A percentile compares a stretch with the other conserved stretches of the same genome.
Evolutionary conservation across 2,113 vertebrate species (phyloP).

Genomic region (Nicator chloris): DNA sequence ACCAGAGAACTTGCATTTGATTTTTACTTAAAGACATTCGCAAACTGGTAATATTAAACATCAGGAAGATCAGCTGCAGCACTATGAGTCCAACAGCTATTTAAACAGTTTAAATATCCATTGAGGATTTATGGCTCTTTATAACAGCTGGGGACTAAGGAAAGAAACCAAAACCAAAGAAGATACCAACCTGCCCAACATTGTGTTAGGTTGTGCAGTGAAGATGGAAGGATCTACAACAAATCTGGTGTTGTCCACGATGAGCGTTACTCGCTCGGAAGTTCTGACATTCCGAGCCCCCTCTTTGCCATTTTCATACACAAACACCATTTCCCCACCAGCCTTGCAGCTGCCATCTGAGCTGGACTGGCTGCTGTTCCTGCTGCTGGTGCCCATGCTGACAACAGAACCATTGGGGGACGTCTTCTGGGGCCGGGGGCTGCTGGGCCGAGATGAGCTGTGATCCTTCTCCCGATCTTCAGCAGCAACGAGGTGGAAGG

Average conservation of each 20-base stretch:
- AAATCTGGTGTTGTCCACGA: constrained; percentile 98
- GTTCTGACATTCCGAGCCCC: constrained; percentile 84
- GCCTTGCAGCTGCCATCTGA: constrained; percentile 90
- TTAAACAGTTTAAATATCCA: background rate
- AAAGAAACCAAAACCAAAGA: background rate
- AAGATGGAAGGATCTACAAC: constrained; percentile 97
- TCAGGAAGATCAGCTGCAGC: background rate
- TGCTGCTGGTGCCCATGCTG: constrained; percentile 86
- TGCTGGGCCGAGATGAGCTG: constrained; percentile 87
- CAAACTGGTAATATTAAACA: background rate
- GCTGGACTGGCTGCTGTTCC: constrained; percentile 92
- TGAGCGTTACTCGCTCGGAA: constrained; percentile 92
- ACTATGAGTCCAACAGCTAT: background rate
- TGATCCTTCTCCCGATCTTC: constrained; percentile 91
- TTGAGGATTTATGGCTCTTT: background rate
- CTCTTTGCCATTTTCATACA: constrained; percentile 94
- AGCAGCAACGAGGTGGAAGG: background rate
- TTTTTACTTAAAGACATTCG: background rate
- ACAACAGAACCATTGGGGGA: constrained; percentile 88
- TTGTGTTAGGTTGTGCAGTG: constrained; percentile 97
- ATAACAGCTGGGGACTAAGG: rapidly evolving
- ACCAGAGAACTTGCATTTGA: background rate
- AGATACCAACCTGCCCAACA: constrained; percentile 92
- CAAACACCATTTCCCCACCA: constrained; percentile 92
- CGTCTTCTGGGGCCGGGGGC: constrained; percentile 89